A percentile compares a stretch with the other conserved stretches of the same genome.
Evolutionary conservation across 2,888 invertebrate species (phyloP).

Genomic region (Glyphotaelius pellucidus): DNA sequence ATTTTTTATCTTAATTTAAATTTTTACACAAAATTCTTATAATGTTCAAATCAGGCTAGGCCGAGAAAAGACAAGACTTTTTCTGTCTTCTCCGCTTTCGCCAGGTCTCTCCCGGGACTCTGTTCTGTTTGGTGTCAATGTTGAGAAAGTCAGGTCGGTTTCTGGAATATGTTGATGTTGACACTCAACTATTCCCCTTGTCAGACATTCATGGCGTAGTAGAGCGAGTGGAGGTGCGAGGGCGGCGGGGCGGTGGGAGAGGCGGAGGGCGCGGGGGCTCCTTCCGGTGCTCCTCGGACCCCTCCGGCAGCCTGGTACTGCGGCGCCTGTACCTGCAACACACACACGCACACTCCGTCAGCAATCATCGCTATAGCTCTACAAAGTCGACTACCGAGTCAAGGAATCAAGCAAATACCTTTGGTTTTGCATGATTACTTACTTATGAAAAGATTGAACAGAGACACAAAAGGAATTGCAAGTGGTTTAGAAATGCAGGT

Average conservation of each 20-base stretch:
- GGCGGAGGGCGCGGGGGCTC: constrained; percentile 73
- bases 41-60: not conserved
- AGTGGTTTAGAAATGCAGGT: not conserved
- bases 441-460: not conserved
- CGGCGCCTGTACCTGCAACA: constrained; percentile 73
- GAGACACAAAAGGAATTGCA: not conserved
- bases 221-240: constrained; percentile 78
- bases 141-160: constrained; percentile 23
- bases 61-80: not conserved
- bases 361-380: not conserved
- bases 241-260: constrained; percentile 75
- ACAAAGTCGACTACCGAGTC: not conserved
- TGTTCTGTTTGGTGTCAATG: not conserved
- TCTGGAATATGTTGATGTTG: constrained; percentile 58
- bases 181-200: constrained; percentile 74
- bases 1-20: not conserved
- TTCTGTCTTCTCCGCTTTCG: not conserved
- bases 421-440: too few species aligned
- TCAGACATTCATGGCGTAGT: constrained; percentile 94
- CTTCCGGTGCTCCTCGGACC: constrained; percentile 83
- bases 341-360: not conserved
- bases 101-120: not conserved
- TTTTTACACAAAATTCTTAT: not conserved
- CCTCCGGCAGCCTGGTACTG: constrained; percentile 79
- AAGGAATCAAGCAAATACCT: not conserved